A percentile compares a stretch with the other conserved stretches of the same genome.
Evolutionary conservation across 2,797 vertebrate genomes (phyloP).

Genomic region (Hybognathus amarus): DNA sequence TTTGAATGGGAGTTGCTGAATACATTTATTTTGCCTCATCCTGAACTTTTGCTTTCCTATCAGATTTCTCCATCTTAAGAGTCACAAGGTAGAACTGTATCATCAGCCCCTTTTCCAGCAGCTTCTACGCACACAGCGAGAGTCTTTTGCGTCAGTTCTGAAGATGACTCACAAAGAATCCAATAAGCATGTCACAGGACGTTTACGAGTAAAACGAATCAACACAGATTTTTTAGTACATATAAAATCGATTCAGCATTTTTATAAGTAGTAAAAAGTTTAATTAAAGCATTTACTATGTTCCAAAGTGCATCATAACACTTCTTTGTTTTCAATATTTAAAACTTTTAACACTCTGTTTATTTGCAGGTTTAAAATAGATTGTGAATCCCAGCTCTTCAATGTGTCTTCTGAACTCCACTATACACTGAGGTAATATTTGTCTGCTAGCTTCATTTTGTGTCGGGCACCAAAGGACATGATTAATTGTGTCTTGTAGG

Average conservation of each 20-base stretch:
- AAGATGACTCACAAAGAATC: slow-evolving; percentile 5
- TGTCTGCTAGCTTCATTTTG: slow-evolving; percentile 10
- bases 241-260: neutral
- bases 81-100: slow-evolving; percentile 13
- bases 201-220: neutral
- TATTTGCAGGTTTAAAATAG: neutral
- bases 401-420: neutral
- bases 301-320: neutral
- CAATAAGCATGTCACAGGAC: neutral
- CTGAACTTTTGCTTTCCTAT: slow-evolving; percentile 12
- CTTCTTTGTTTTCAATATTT: neutral
- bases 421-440: slow-evolving; percentile 1
- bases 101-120: neutral
- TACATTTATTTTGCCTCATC: neutral
- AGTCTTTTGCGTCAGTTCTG: slow-evolving; percentile 1
- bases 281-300: neutral
- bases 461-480: slow-evolving; percentile 8
- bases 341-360: neutral
- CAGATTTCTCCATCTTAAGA: slow-evolving; percentile 3
- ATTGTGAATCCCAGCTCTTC: slow-evolving; percentile 4
- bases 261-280: neutral
- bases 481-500: slow-evolving; percentile 19
- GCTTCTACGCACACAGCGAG: neutral
- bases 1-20: slow-evolving; percentile 15
- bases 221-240: neutral